Conservation (phyloP, 2,888 invertebrate species). For the Cantharis rustica region DNA sequence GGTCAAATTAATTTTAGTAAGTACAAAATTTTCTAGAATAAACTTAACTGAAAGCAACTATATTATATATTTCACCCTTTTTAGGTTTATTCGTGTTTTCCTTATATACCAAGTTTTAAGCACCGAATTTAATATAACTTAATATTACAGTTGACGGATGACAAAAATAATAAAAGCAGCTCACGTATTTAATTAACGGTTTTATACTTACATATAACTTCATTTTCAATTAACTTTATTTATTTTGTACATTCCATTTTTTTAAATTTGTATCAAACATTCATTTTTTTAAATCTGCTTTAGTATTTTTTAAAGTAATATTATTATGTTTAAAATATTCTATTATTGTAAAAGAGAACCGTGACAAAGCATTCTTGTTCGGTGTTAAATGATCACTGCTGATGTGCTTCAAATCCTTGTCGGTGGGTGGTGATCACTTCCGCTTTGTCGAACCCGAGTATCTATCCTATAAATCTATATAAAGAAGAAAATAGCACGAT, state of each 20-base stretch:
- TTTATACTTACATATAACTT: constrained; percentile 10
- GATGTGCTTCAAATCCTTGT: constrained; percentile 42
- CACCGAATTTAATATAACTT: background rate
- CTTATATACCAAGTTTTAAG: background rate
- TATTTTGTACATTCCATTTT: background rate
- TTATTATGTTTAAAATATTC: constrained; percentile 17
- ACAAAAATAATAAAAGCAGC: constrained; percentile 23
- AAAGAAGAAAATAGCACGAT: constrained; percentile 48
- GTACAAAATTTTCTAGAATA: no score
- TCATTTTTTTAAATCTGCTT: background rate
- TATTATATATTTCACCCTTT: background rate
- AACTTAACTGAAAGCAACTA: no score
- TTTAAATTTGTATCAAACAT: background rate
- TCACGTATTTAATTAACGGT: constrained; percentile 29
- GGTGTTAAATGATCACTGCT: constrained; percentile 49
- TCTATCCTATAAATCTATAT: constrained; percentile 47
- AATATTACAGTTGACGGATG: constrained; percentile 22
- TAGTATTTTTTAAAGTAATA: background rate
- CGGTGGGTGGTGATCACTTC: constrained; percentile 47
- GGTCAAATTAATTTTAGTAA: no score
- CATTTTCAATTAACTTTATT: constrained; percentile 2
- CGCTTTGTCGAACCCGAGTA: constrained; percentile 47
- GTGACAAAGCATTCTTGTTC: constrained; percentile 47
- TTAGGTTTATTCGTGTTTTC: background rate
- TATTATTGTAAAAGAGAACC: constrained; percentile 29